These are phyloP conservation scores for Carcinoscorpius rotundicauda DNA, from an alignment of 1,140 invertebrate species.

Conservation along the genomic window DNA sequence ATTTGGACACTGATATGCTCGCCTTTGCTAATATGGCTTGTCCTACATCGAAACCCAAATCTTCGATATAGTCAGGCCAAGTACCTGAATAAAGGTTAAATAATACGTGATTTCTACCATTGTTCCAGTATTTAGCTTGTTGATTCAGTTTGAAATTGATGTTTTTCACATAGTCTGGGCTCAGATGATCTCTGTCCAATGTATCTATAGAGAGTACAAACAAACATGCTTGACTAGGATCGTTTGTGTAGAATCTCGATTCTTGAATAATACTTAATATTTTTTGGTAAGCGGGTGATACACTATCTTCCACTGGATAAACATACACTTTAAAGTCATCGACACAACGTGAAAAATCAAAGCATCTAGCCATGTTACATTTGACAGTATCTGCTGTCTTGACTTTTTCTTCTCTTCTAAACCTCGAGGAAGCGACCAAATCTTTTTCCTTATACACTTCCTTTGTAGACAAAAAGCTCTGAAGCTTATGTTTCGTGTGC, in stretches of 20 bases:
- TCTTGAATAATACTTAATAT: conserved; percentile 79
- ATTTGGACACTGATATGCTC: conserved; percentile 72
- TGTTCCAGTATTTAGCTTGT: conserved; percentile 61
- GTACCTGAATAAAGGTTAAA: conserved; percentile 99
- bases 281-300: conserved; percentile 70
- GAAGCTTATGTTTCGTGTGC: conserved; percentile 18
- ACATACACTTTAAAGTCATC: conserved; percentile 79
- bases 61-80: conserved; percentile 93
- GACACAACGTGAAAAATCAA: conserved; percentile 75
- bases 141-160: conserved; percentile 54
- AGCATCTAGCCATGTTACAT: conserved; percentile 91
- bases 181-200: conserved; percentile 84
- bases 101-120: conserved; percentile 90
- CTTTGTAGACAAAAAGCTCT: conserved; percentile 22
- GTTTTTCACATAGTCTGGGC: conserved; percentile 80
- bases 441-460: conserved; percentile 8
- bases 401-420: too few species aligned
- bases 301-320: conserved; percentile 14
- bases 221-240: conserved; percentile 82
- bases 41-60: conserved; percentile 82
- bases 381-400: too few species aligned
- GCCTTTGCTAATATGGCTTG: conserved; percentile 94
- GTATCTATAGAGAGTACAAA: conserved; percentile 93
- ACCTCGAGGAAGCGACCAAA: conserved; percentile 7
- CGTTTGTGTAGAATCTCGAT: conserved; percentile 78